Conservation (phyloP, 2,888 invertebrate genomes). For the Mimachlamys varia region DNA sequence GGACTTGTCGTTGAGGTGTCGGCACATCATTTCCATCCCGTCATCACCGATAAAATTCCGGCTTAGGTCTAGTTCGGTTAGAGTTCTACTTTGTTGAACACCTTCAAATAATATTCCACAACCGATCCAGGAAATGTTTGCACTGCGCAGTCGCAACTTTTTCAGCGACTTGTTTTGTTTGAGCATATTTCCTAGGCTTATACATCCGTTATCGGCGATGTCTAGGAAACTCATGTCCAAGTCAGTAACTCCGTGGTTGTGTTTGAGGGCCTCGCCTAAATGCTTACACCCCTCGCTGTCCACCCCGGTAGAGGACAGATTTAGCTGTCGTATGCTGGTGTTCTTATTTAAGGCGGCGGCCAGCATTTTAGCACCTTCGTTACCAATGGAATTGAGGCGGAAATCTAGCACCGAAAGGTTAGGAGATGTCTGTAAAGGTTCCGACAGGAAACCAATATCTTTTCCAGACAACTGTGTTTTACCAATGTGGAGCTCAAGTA, state of each 20-base stretch:
- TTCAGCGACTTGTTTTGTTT: constrained; percentile 69
- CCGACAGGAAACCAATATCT: constrained; percentile 68
- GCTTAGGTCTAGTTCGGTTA: constrained; percentile 77
- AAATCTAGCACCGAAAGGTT: constrained; percentile 74
- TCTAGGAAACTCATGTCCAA: constrained; percentile 79
- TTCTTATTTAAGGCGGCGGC: constrained; percentile 71
- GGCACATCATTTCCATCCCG: constrained; percentile 71
- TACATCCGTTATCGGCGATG: constrained; percentile 73
- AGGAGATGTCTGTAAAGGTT: constrained; percentile 66
- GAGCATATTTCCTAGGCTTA: constrained; percentile 71
- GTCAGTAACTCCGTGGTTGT: constrained; percentile 70
- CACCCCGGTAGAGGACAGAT: constrained; percentile 76
- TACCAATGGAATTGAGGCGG: constrained; percentile 74
- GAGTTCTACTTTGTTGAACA: constrained; percentile 69
- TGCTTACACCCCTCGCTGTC: constrained; percentile 68
- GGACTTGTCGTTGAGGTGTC: constrained; percentile 73
- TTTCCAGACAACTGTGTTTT: constrained; percentile 74
- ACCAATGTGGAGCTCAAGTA: constrained; percentile 76
- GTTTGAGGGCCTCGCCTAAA: constrained; percentile 66
- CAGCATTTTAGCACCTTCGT: constrained; percentile 70
- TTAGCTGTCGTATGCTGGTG: constrained; percentile 68
- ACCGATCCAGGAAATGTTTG: constrained; percentile 74
- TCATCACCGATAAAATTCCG: constrained; percentile 75
- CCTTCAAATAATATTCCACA: constrained; percentile 74
- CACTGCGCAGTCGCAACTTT: constrained; percentile 75